phyloP scores from a whole-genome alignment of 2,888 invertebrate genomes.

The Cantharis flavilabris region DNA sequence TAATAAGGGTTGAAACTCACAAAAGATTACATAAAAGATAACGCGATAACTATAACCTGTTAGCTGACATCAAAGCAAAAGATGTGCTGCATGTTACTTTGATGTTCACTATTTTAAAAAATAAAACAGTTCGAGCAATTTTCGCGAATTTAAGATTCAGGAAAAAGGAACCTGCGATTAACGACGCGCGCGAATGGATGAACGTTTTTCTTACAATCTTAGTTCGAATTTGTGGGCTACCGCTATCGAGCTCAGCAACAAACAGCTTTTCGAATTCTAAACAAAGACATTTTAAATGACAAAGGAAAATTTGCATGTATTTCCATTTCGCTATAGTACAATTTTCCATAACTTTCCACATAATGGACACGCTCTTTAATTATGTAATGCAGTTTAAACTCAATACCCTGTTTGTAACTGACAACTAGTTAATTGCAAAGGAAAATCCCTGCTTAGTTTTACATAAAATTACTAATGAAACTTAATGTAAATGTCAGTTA shows the following conservation, averaged over 20 bases:
- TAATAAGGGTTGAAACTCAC: conserved; percentile 1
- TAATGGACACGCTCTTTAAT: not conserved
- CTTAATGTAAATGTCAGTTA: not conserved
- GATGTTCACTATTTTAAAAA: not conserved
- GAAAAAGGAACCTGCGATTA: not conserved
- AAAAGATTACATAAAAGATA: conserved; percentile 3
- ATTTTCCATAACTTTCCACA: not conserved
- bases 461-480: not conserved
- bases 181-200: not conserved
- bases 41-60: not conserved
- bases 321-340: not conserved
- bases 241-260: not conserved
- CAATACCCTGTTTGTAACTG: not conserved
- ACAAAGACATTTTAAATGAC: not conserved
- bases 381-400: not conserved
- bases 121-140: not conserved
- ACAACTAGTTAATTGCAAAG: not conserved
- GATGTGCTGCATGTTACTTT: not conserved
- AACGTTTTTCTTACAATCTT: not conserved
- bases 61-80: not conserved
- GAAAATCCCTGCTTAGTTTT: not conserved
- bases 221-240: not conserved
- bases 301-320: not conserved
- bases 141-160: not conserved
- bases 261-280: not conserved